A percentile compares a stretch with the other conserved stretches of the same genome.
phyloP scores from a whole-genome alignment of 64 coral and sea anemone species.

The Hydrozoanthus tunicans region DNA sequence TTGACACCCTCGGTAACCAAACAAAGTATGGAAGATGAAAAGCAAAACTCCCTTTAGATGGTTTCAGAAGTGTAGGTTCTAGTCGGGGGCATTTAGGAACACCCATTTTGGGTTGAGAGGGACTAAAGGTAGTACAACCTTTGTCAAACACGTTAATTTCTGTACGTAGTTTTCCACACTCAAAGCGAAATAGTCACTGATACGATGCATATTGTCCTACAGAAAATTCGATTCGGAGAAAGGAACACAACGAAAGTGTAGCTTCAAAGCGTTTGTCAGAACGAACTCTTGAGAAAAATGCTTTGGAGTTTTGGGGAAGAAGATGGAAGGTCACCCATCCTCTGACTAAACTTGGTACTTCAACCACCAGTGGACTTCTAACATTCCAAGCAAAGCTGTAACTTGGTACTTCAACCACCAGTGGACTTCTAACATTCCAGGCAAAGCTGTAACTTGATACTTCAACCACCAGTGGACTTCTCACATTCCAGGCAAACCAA shows the following conservation, averaged over 20 bases:
- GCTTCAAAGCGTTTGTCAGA: constrained; percentile 1
- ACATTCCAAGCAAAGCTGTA: constrained; percentile 21
- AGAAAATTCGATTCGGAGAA: neutral
- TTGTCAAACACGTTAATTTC: too few relatives aligned
- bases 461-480: neutral
- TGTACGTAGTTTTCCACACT: too few relatives aligned
- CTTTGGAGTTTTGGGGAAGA: constrained; percentile 11
- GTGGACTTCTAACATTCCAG: neutral
- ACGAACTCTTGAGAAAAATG: constrained; percentile 1
- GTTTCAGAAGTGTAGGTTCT: too few relatives aligned
- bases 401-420: too few relatives aligned
- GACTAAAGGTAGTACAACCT: too few relatives aligned
- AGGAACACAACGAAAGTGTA: neutral
- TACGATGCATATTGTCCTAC: neutral
- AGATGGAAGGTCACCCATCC: constrained; percentile 28
- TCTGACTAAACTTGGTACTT: constrained; percentile 41
- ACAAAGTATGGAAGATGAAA: too few relatives aligned
- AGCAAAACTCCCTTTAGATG: too few relatives aligned
- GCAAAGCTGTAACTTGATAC: neutral
- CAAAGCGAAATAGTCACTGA: too few relatives aligned
- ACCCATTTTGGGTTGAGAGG: too few relatives aligned
- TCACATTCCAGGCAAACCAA: neutral
- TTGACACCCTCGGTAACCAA: too few relatives aligned
- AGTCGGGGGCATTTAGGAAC: too few relatives aligned
- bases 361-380: constrained; percentile 11